A percentile compares a stretch with the other conserved stretches of the same genome.
Evolutionary conservation across 2,797 vertebrate species (phyloP).

Genomic region (Sebastes paucispinis): DNA sequence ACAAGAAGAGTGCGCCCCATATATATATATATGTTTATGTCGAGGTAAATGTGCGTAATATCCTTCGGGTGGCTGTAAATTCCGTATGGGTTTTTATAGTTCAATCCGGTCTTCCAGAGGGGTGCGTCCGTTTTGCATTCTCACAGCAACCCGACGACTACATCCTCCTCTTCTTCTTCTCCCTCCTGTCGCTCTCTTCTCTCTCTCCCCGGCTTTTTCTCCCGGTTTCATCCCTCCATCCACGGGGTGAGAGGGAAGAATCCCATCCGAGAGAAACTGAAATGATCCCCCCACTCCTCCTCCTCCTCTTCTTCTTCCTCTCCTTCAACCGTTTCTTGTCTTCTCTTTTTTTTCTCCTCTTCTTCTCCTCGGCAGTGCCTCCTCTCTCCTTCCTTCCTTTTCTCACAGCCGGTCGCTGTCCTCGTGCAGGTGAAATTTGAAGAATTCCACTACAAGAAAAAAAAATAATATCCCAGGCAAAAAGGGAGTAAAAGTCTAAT

Average conservation of each 20-base stretch:
- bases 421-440: constrained; percentile 39
- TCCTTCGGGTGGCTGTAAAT: constrained; percentile 59
- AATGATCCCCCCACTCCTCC: neutral
- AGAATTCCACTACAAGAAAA: constrained; percentile 54
- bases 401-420: constrained; percentile 15
- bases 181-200: constrained; percentile 48
- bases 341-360: neutral
- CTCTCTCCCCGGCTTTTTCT: constrained; percentile 49
- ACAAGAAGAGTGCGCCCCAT: constrained; percentile 32
- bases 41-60: constrained; percentile 23
- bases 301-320: neutral
- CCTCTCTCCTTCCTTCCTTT: neutral
- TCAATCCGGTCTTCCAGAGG: constrained; percentile 59
- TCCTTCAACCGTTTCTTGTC: neutral
- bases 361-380: neutral
- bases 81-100: constrained; percentile 57
- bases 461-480: constrained; percentile 7
- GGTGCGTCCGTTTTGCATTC: constrained; percentile 76
- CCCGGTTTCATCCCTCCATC: constrained; percentile 72
- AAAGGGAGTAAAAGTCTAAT: constrained; percentile 33
- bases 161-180: constrained; percentile 66
- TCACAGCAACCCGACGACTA: constrained; percentile 64
- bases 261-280: constrained; percentile 52
- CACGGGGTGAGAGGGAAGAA: constrained; percentile 32
- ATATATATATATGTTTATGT: neutral